Evolutionary conservation across 37 sponge, comb jelly and placozoan genomes (phyloP), one percentile per base, ranked within the genome.

Genomic region (Beroe forskalii): DNA sequence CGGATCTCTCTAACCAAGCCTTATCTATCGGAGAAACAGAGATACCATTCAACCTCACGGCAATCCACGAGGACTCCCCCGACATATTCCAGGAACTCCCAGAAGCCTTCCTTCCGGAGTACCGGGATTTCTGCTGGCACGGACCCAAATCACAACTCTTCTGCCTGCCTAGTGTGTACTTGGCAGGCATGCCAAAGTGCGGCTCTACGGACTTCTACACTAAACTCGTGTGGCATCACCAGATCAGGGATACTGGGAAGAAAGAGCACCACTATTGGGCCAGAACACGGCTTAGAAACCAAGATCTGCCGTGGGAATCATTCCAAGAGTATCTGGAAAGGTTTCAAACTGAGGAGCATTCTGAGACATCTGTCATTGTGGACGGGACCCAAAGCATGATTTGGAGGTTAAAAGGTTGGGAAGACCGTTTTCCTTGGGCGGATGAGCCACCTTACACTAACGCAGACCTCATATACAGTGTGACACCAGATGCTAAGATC

Each of bases 211-310:
- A n/a, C n/a, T 20, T 72, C 32, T 72, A 38, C 40, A 3, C 2
- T 1, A 72, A 72, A 20, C 8, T 72, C 19, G 75, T 72, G 14
- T 72, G 75, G 75, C 75, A 72, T 33, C 75, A 3, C 1, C 39
- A 72, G 33, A 30, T 72, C 1, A 19, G 38, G 8, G 39, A 35
- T 3, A 33, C 9, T 3, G n/a, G n/a, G n/a, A 39, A 39, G 23
- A 72, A 72, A 20, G 75, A 72, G 38, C 28, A 72, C 40, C 75
- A 72, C 40, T 72, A 72, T 39, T 72, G 75, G 75, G 40, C 75
- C 4, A 72, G 75, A 37, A 22, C 33, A 22, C 23, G 75, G 22
- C 75, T 72, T 4, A 39, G 75, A 35, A 72, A 37, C 12, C 4
- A 2, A 4, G 6, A 35, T 3, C n/a, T n/a, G n/a, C n/a, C n/a